Base-by-base conservation (phyloP, 2,113 vertebrate genomes). In the Sialia sialis region DNA sequence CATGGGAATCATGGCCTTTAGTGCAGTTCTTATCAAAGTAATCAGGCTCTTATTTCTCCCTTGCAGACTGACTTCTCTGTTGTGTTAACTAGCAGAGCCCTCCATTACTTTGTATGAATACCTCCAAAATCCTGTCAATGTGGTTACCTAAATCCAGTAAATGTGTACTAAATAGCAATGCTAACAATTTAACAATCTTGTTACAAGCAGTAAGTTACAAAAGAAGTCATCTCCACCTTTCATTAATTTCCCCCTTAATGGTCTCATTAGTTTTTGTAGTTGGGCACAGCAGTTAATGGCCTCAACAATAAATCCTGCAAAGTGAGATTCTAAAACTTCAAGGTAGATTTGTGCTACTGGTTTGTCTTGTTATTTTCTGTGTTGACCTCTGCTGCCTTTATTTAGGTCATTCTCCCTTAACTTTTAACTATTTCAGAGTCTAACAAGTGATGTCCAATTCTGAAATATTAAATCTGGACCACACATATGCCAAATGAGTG, bases 211-310 rank as follows among this genome's bases (percentile, higher is more conserved):
- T 68, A 95, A 96, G 91, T 90, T 95, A 90, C 44, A 82, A 68
- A 94, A 92, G 56, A 85, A 96, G 90, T 67, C 22, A 59, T 92
- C 82, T 96, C 95, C 91, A 75, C 84, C 80, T 82, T 96, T 63
- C 84, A 66, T 95, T 95, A 87, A 80, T 96, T 92, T 97, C 87
- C 79, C 72, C 55, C 89, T 97, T 96, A 97, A 96, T 96, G 96
- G 93, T 97, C 89, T 97, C 97, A 93, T 96, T 96, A 96, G 56
- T 89, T 97, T 97, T 96, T 96, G 95, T 94, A 92, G 94, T 48
- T 95, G 93, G 93, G 66, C 85, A 93, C 51, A 87, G 92, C 62
- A 95, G 89, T 95, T 97, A 98, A 97, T 95, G 92, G 93, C 84
- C 91, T 96, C 87, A 87, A 84, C 90, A 94, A 92, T 97, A 97